Conservation (phyloP, 2,888 invertebrate species). For the Sepiola atlantica region DNA sequence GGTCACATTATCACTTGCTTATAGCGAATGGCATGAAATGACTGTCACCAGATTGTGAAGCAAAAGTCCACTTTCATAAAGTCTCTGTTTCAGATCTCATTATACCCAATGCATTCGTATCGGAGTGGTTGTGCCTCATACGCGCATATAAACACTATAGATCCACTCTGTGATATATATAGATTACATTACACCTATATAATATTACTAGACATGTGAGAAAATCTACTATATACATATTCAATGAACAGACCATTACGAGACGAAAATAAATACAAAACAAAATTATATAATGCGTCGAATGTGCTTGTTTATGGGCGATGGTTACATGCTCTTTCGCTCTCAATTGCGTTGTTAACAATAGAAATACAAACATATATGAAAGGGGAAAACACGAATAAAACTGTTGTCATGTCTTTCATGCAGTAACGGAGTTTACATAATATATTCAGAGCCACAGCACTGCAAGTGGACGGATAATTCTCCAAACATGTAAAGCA, state of each 20-base stretch:
- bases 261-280: too few relatives aligned
- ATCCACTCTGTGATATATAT: too few relatives aligned
- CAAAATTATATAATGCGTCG: background rate
- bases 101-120: too few relatives aligned
- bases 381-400: background rate
- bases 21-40: too few relatives aligned
- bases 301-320: background rate
- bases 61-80: too few relatives aligned
- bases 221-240: background rate
- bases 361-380: background rate
- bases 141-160: too few relatives aligned
- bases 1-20: too few relatives aligned
- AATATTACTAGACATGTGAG: too few relatives aligned
- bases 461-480: background rate
- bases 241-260: background rate
- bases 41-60: too few relatives aligned
- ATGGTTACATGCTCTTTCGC: background rate
- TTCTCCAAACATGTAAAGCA: background rate
- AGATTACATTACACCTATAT: too few relatives aligned
- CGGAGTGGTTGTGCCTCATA: too few relatives aligned
- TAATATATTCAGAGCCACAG: background rate
- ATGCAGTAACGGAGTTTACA: background rate
- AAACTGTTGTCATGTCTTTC: background rate
- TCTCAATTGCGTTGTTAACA: background rate
- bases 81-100: too few relatives aligned